Base-by-base conservation (phyloP, 2,797 vertebrate species). In the Chaetodon trifasciatus region DNA sequence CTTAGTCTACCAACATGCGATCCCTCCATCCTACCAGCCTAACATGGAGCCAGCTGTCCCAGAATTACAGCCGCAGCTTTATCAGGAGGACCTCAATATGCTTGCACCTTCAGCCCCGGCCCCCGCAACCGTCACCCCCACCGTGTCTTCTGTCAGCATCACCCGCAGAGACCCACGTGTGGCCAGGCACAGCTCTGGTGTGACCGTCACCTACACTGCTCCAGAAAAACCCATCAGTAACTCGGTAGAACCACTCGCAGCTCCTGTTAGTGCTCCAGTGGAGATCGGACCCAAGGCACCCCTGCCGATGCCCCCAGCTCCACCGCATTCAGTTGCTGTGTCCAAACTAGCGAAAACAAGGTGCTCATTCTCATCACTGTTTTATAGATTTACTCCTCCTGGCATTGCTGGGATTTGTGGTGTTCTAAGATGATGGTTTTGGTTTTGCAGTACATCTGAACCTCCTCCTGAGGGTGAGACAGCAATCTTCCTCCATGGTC, bases 161-260 rank as follows among this genome's bases (percentile, higher is more conserved):
- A 98, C 97, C 6, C 97, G 98, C 76, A 94, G 97, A 79, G 98
- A 99, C 87, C 98, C 98, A 0, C 95, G 98, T 74, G 98, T 96
- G 56, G 97, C 97, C 7, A 88, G 97, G 71, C 94, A 96, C 50
- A 80, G 90, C 23, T 89, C 94, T 0, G 83, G 86, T 4, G 81
- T 87, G 0, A 82, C 76, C 0, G 73, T 92, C 9, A 65, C 82
- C 52, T 70, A 81, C 63, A 56, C 83, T 12, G 37, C 86, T 39
- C 83, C 88, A 39, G 95, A 95, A 37, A 90, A 93, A 53, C 57
- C 85, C 21, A 8, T 16, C 23, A 86, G 50, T 60, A 82, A 28
- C 69, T 28, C 70, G 4, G 17, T 63, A 52, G 93, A 95, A n/a
- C 19, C 70, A 1, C 32, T 81, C 21, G 4, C 37, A 0, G 83